Evolutionary conservation across 2,113 vertebrate species (phyloP).

Genomic region (Himantopus leucocephalus): DNA sequence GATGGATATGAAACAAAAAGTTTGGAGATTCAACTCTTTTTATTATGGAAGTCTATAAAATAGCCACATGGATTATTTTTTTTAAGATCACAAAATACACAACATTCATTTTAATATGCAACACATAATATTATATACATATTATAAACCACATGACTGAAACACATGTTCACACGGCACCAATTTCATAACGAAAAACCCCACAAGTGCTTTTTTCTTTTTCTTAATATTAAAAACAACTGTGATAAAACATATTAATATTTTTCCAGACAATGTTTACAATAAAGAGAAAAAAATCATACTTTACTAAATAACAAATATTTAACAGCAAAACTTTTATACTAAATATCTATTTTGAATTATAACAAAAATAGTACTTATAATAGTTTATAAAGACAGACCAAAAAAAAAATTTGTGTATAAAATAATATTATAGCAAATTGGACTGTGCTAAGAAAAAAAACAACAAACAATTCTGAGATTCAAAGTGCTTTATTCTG

Average conservation of each 20-base stretch:
- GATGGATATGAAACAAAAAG: neutral
- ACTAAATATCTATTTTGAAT: slow-evolving; percentile 98
- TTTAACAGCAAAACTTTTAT: slow-evolving; percentile 93
- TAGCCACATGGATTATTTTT: slow-evolving; percentile 78
- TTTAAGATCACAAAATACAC: slow-evolving; percentile 83
- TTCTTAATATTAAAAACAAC: slow-evolving; percentile 90
- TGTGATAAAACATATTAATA: slow-evolving; percentile 94
- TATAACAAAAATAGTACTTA: slow-evolving; percentile 99
- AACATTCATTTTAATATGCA: slow-evolving; percentile 86
- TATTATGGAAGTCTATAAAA: slow-evolving; percentile 88
- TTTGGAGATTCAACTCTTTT: slow-evolving; percentile 73
- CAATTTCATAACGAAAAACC: slow-evolving; percentile 80
- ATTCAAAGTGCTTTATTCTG: slow-evolving; percentile 84
- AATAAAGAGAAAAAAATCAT: slow-evolving; percentile 86
- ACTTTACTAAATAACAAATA: slow-evolving; percentile 98
- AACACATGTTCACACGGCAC: slow-evolving; percentile 85
- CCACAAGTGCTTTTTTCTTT: slow-evolving; percentile 85
- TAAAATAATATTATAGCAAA: slow-evolving; percentile 78
- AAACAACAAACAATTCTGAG: slow-evolving; percentile 57
- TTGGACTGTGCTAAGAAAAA: slow-evolving; percentile 64
- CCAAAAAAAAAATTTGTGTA: slow-evolving; percentile 72
- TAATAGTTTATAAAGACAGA: slow-evolving; percentile 88
- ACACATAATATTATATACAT: slow-evolving; percentile 90
- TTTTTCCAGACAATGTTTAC: slow-evolving; percentile 87
- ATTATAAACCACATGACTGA: slow-evolving; percentile 79